A percentile compares a stretch with the other conserved stretches of the same genome.
Conservation (phyloP, 1,140 invertebrate genomes). For the Caerostris extrusa region DNA sequence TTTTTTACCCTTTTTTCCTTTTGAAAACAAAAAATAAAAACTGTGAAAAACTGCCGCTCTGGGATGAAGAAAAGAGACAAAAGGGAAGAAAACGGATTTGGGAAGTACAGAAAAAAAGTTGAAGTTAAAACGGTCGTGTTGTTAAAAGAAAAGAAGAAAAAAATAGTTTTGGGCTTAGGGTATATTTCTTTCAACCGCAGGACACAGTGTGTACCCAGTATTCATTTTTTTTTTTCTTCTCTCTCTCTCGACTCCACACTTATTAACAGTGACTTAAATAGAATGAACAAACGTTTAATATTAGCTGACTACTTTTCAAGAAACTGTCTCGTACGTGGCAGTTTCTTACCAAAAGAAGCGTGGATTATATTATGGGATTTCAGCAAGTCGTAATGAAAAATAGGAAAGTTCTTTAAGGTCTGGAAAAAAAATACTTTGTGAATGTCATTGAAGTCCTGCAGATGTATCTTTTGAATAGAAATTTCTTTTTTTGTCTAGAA, state of each 20-base stretch:
- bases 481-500: background rate
- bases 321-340: background rate
- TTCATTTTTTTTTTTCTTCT: background rate
- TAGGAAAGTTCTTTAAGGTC: background rate
- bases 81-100: slow-evolving; percentile 49
- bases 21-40: background rate
- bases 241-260: background rate
- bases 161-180: background rate
- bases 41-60: background rate
- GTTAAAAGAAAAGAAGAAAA: background rate
- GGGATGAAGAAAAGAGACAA: slow-evolving; percentile 24
- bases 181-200: slow-evolving; percentile 43
- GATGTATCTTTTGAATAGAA: background rate
- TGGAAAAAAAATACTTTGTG: background rate
- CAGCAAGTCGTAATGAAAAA: slow-evolving; percentile 18
- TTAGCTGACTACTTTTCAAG: slow-evolving; percentile 52
- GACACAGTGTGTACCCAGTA: background rate
- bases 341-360: background rate
- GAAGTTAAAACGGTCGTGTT: slow-evolving; percentile 10
- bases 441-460: slow-evolving; percentile 37
- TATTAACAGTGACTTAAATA: slow-evolving; percentile 18
- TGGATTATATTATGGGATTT: slow-evolving; percentile 26
- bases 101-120: slow-evolving; percentile 57
- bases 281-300: slow-evolving; percentile 40
- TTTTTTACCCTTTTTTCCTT: background rate